Conservation (phyloP, 2,888 invertebrate species). For the Anodontia alba region DNA sequence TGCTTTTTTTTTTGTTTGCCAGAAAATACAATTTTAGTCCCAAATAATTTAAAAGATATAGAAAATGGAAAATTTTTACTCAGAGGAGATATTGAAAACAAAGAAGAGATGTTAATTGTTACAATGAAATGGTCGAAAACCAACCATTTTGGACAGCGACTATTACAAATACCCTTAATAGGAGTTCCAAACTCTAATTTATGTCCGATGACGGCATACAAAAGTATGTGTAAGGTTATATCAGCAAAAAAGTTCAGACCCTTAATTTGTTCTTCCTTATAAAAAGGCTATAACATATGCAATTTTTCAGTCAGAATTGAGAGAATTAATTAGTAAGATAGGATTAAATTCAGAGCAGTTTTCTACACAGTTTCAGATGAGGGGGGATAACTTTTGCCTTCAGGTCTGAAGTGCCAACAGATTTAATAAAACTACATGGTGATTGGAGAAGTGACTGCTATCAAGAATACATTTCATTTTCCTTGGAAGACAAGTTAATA, state of each 20-base stretch:
- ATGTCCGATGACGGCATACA: neutral
- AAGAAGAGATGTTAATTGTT: neutral
- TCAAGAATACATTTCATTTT: neutral
- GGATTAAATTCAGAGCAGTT: neutral
- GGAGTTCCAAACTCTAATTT: neutral
- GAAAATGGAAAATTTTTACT: neutral
- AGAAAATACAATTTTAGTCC: neutral
- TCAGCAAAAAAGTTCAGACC: neutral
- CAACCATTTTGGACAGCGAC: neutral
- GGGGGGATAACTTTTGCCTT: neutral
- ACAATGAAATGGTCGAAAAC: neutral
- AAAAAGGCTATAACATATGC: neutral
- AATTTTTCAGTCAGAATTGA: neutral
- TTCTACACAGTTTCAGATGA: neutral
- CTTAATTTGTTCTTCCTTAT: neutral
- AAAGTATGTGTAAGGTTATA: neutral
- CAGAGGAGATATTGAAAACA: neutral
- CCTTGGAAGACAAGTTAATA: neutral
- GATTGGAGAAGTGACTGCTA: slow-evolving; percentile 1
- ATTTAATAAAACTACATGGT: neutral
- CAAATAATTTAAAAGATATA: neutral
- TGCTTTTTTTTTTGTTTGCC: slow-evolving; percentile 1
- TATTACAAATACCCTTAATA: neutral
- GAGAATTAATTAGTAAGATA: neutral
- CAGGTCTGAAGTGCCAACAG: neutral